Evolutionary conservation across 2,113 vertebrate species (phyloP).

Genomic region (Desmodus rotundus): DNA sequence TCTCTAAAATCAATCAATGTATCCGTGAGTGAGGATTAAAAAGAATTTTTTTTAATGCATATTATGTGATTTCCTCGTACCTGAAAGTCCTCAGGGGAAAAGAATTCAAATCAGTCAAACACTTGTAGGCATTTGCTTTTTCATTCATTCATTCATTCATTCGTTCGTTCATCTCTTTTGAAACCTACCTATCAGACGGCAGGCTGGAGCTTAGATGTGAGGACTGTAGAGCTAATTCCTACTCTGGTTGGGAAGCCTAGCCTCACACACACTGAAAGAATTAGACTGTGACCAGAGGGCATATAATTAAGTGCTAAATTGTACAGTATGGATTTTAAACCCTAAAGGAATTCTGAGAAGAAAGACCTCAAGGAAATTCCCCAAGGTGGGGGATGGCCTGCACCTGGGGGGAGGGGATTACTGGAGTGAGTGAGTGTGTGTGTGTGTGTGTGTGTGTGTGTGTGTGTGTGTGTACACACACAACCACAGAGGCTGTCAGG

Average conservation of each 20-base stretch:
- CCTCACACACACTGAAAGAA: neutral
- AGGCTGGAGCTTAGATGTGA: neutral
- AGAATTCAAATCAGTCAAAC: neutral
- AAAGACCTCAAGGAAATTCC: neutral
- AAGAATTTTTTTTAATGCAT: too few species aligned
- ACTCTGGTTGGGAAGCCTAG: neutral
- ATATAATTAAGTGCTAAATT: neutral
- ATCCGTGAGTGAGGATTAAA: too few species aligned
- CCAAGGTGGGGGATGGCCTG: neutral
- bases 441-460: rapidly evolving
- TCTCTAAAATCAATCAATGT: too few species aligned
- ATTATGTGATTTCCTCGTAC: neutral
- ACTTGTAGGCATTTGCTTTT: neutral
- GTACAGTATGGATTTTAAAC: neutral
- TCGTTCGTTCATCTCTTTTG: too few species aligned
- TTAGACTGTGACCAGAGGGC: neutral
- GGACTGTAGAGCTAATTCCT: neutral
- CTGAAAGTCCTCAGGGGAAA: neutral
- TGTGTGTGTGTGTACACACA: neutral
- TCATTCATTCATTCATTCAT: neutral
- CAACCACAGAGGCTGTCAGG: neutral
- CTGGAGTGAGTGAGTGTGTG: rapidly evolving
- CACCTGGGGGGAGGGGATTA: too few species aligned
- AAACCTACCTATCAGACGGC: neutral
- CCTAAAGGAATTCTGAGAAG: constrained; percentile 7